These are phyloP conservation scores for Camptogramma bilineatum DNA, from an alignment of 2,888 invertebrate genomes.

Conservation along the genomic window DNA sequence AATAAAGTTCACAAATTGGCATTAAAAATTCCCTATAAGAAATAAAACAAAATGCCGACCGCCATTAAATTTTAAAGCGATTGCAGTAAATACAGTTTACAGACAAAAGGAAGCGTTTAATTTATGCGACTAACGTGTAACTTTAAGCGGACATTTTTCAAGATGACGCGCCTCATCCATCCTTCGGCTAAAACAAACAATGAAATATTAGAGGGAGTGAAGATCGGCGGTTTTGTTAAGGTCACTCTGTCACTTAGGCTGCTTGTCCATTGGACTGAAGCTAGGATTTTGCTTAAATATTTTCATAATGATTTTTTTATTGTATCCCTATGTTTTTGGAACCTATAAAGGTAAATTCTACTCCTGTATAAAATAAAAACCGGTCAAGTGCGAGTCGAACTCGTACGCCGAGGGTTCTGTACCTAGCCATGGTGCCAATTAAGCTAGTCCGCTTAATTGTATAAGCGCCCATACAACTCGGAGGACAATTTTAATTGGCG, in stretches of 20 bases:
- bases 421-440: too few relatives aligned
- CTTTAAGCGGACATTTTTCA: slow-evolving; percentile 52
- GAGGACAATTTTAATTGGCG: too few relatives aligned
- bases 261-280: neutral
- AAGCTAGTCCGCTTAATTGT: too few relatives aligned
- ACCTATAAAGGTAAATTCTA: too few relatives aligned
- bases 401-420: too few relatives aligned
- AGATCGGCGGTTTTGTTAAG: slow-evolving; percentile 24
- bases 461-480: too few relatives aligned
- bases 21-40: slow-evolving; percentile 6
- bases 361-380: too few relatives aligned
- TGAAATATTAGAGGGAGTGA: slow-evolving; percentile 32
- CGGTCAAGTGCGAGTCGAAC: too few relatives aligned
- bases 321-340: too few relatives aligned
- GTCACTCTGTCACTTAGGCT: slow-evolving; percentile 1
- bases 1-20: neutral
- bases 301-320: too few relatives aligned
- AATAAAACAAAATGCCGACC: slow-evolving; percentile 6
- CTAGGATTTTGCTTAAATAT: too few relatives aligned
- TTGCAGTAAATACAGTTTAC: slow-evolving; percentile 38
- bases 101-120: slow-evolving; percentile 45
- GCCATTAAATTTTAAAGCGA: slow-evolving; percentile 20
- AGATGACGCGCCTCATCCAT: slow-evolving; percentile 55
- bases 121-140: slow-evolving; percentile 49
- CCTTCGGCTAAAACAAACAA: slow-evolving; percentile 47